phyloP scores from a whole-genome alignment of 2,888 invertebrate genomes.

The Apotomis betuletana region DNA sequence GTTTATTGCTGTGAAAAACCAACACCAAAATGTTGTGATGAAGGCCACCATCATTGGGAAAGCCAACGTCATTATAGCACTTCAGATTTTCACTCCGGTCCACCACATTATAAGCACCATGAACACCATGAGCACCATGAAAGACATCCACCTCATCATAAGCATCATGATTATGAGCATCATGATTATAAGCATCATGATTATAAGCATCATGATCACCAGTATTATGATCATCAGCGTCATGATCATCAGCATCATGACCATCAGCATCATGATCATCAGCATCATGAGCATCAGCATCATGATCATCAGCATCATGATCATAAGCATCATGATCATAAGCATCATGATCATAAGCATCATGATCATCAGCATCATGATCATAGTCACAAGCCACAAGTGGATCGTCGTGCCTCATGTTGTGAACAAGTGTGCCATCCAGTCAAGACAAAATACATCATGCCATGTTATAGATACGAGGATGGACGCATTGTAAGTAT shows the following conservation, averaged over 20 bases:
- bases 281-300: slow-evolving; percentile 28
- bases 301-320: no score
- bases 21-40: background rate
- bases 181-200: background rate
- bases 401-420: slow-evolving; percentile 42
- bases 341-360: no score
- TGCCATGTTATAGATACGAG: slow-evolving; percentile 78
- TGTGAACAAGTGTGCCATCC: slow-evolving; percentile 54
- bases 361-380: background rate
- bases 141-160: no score
- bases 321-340: no score
- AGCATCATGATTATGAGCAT: no score
- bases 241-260: background rate
- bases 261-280: slow-evolving; percentile 14
- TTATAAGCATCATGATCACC: slow-evolving; percentile 40
- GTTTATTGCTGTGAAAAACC: slow-evolving; percentile 59
- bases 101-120: background rate
- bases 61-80: background rate
- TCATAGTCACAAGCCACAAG: slow-evolving; percentile 42
- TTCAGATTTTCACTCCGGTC: background rate
- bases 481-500: slow-evolving; percentile 78
- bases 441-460: slow-evolving; percentile 72
- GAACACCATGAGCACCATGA: no score
- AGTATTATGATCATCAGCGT: no score
- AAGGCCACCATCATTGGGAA: background rate